A percentile compares a stretch with the other conserved stretches of the same genome.
phyloP scores from a whole-genome alignment of 2,797 vertebrate species.

The Oreochromis grahami region DNA sequence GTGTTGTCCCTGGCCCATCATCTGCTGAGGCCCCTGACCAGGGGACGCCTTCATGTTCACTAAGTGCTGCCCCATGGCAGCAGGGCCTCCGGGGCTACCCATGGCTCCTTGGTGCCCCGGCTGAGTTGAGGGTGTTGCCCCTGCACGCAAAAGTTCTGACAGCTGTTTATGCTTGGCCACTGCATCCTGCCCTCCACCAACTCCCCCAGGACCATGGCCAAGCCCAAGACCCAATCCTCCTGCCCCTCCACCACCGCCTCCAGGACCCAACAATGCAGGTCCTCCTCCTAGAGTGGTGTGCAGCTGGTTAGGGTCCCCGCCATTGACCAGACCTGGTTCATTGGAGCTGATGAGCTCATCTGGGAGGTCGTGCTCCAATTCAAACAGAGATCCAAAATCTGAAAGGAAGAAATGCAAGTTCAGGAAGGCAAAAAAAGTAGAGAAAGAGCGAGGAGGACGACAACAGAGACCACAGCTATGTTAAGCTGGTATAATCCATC shows the following conservation, averaged over 20 bases:
- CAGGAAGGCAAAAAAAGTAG: neutral
- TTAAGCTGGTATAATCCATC: constrained; percentile 33
- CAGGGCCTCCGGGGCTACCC: constrained; percentile 67
- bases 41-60: constrained; percentile 92
- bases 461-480: constrained; percentile 7
- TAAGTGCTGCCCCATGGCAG: constrained; percentile 80
- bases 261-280: constrained; percentile 59
- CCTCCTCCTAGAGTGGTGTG: constrained; percentile 85
- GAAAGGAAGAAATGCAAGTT: constrained; percentile 42
- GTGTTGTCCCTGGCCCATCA: constrained; percentile 82
- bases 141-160: constrained; percentile 89
- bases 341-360: constrained; percentile 96
- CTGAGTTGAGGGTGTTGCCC: constrained; percentile 74
- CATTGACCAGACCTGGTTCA: constrained; percentile 89
- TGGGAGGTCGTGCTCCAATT: constrained; percentile 96
- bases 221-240: constrained; percentile 68
- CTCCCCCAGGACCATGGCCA: constrained; percentile 54
- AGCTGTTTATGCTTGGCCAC: constrained; percentile 99
- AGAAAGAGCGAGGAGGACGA: neutral
- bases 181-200: constrained; percentile 84
- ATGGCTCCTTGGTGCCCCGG: constrained; percentile 75
- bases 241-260: constrained; percentile 52
- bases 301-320: constrained; percentile 90
- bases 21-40: constrained; percentile 83
- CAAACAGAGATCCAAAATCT: constrained; percentile 96